Percentiles rank a stretch among this genome's conserved stretches.
Evolutionary conservation across 2,113 vertebrate genomes (phyloP).

Genomic region (Suricata suricatta): DNA sequence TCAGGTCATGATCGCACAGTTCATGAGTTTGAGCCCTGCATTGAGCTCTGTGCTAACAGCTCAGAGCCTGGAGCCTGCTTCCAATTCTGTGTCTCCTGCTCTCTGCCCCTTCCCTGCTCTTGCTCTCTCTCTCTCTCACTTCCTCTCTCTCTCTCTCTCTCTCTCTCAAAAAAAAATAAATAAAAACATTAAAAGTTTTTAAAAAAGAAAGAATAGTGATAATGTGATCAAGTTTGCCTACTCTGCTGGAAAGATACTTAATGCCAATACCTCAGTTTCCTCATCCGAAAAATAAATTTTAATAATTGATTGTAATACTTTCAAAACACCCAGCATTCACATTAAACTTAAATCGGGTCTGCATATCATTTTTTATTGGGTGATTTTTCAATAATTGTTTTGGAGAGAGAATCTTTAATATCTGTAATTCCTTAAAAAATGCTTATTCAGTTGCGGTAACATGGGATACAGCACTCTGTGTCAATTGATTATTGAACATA

Average conservation of each 20-base stretch:
- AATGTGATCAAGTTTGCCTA: not conserved
- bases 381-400: not conserved
- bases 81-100: too few species aligned
- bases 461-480: rapidly evolving
- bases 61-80: too few species aligned
- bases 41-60: too few species aligned
- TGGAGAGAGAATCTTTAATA: not conserved
- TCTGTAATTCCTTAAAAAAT: not conserved
- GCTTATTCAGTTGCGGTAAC: rapidly evolving
- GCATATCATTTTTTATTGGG: not conserved
- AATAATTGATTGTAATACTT: not conserved
- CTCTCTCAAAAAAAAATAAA: too few species aligned
- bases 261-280: not conserved
- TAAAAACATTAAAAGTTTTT: too few species aligned
- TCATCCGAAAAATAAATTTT: not conserved
- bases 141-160: too few species aligned
- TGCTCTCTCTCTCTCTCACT: too few species aligned
- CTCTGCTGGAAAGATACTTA: not conserved
- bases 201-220: not conserved
- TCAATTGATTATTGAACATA: not conserved
- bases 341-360: not conserved
- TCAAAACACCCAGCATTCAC: not conserved
- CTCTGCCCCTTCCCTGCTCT: too few species aligned
- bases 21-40: too few species aligned
- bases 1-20: too few species aligned